phyloP scores from a whole-genome alignment of 2,797 vertebrate species.

The Chiroxiphia lanceolata region DNA sequence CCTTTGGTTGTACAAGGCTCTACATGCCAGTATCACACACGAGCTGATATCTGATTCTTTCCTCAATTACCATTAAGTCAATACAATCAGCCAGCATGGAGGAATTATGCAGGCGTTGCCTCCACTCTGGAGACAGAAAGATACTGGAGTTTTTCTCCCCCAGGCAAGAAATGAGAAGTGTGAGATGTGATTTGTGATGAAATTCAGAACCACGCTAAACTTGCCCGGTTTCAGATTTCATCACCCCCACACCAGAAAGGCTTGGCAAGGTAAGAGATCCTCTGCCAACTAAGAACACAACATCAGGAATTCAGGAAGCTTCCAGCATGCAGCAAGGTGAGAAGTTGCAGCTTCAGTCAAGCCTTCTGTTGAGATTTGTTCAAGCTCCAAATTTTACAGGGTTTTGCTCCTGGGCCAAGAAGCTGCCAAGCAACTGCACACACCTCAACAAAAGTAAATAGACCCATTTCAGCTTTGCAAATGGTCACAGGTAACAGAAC shows the following conservation, averaged over 20 bases:
- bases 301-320: neutral
- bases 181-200: constrained; percentile 38
- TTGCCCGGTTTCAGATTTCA: constrained; percentile 55
- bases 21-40: neutral
- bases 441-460: neutral
- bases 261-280: constrained; percentile 20
- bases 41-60: constrained; percentile 11
- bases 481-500: neutral
- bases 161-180: constrained; percentile 22
- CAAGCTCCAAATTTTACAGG: neutral
- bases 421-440: neutral
- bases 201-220: neutral
- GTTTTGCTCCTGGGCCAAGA: neutral
- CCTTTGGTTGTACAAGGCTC: neutral
- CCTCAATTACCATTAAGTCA: constrained; percentile 38
- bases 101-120: constrained; percentile 40
- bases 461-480: neutral
- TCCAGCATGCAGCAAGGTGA: neutral
- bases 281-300: neutral
- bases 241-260: neutral
- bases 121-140: constrained; percentile 41
- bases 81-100: neutral
- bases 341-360: neutral
- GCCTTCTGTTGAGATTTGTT: neutral
- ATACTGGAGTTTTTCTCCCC: constrained; percentile 10